Base-by-base conservation (phyloP, 2,888 invertebrate species). In the Punctoribates punctum region DNA sequence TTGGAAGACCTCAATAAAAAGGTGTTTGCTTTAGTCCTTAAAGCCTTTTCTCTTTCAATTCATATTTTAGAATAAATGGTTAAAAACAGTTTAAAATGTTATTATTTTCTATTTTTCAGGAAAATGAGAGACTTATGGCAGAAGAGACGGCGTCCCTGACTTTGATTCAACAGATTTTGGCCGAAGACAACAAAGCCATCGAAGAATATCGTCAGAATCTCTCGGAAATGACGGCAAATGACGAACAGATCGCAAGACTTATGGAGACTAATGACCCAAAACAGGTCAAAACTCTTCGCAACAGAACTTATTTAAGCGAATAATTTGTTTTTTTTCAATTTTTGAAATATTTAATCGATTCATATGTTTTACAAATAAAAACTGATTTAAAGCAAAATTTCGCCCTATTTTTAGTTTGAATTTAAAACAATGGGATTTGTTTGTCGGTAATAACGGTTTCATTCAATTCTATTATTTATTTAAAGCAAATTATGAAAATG, bases 41-140 rank as follows among this genome's bases (percentile, higher is more conserved):
- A n/a, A n/a, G n/a, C n/a, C n/a, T n/a, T n/a, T n/a, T n/a, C n/a
- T n/a, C n/a, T n/a, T n/a, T n/a, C n/a, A n/a, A n/a, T n/a, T n/a
- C n/a, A n/a, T n/a, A n/a, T n/a, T n/a, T n/a, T n/a, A n/a, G n/a
- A n/a, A n/a, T n/a, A n/a, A n/a, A n/a, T n/a, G n/a, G n/a, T n/a
- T n/a, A n/a, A 11, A 98, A 94, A 78, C 98, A 99, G 87, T 42
- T 42, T 42, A 13, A 42, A 42, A 42, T 42, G 13, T 98, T 51
- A 51, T 60, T 23, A 20, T 6, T 11, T 60, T 20, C 11, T 67
- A 15, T n/a, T 17, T 38, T 15, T 6, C 29, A 67, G 67, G 67
- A 67, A 38, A 67, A 20, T 2, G 38, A 67, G 1, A 34, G 5
- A 67, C 1, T 5, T n/a, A 38, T 67, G 4, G 38, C 34, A 9